These are phyloP conservation scores for Dicrurus megarhynchus DNA, from an alignment of 2,113 vertebrate genomes.

Conservation along the genomic window DNA sequence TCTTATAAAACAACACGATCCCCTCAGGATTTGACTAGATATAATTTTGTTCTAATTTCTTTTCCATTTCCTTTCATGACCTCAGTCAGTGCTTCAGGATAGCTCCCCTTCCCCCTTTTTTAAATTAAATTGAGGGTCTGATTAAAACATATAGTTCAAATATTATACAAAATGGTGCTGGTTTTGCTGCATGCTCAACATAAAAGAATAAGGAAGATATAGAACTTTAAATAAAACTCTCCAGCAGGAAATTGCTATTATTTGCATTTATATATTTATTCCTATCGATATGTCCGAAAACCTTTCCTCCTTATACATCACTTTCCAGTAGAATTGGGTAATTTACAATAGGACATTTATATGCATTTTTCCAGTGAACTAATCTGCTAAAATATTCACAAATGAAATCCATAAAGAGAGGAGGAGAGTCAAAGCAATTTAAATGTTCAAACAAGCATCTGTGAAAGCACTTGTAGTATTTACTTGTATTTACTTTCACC, in stretches of 20 bases:
- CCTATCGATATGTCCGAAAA: background rate
- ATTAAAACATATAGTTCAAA: background rate
- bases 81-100: background rate
- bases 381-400: conserved; percentile 3
- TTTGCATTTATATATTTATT: background rate
- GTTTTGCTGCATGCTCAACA: background rate
- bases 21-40: background rate
- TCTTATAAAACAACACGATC: background rate
- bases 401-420: background rate
- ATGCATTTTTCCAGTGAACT: background rate
- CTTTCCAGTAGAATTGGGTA: background rate
- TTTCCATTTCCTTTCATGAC: background rate
- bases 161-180: background rate
- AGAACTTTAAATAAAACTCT: conserved; percentile 55
- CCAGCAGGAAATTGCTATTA: conserved; percentile 22
- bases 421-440: background rate
- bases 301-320: background rate
- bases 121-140: background rate
- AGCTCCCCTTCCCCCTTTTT: background rate
- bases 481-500: background rate
- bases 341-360: background rate
- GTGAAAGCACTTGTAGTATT: background rate
- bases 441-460: background rate
- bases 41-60: background rate
- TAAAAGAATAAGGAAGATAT: background rate